Percentiles rank a stretch among this genome's conserved stretches.
Conservation (phyloP, 2,113 vertebrate species). For the Tetraodon nigroviridis region DNA sequence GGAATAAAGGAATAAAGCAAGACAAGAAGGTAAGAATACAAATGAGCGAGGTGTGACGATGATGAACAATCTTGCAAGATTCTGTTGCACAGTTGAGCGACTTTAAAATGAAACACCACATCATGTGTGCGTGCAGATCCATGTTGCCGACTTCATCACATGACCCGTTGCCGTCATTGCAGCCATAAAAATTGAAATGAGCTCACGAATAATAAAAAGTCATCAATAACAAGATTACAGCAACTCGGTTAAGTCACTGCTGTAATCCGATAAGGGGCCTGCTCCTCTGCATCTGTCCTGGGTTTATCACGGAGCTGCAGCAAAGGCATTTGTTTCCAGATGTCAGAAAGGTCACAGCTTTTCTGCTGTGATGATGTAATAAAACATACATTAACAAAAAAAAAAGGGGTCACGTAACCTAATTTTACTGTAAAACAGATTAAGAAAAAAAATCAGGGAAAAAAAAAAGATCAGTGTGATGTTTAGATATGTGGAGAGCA, state of each 20-base stretch:
- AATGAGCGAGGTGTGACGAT: constrained; percentile 2
- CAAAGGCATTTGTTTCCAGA: neutral
- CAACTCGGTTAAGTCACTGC: neutral
- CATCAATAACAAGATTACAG: neutral
- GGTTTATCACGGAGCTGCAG: neutral
- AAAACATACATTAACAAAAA: too few relatives aligned
- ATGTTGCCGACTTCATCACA: neutral
- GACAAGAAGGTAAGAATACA: neutral
- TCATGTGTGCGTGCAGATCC: too few relatives aligned
- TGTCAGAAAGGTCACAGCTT: too few relatives aligned
- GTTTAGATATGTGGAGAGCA: too few relatives aligned
- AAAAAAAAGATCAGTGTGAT: too few relatives aligned
- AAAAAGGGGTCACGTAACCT: too few relatives aligned
- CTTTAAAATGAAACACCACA: neutral
- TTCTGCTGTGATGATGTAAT: too few relatives aligned
- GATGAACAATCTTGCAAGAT: neutral
- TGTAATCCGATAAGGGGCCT: neutral
- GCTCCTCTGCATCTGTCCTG: neutral
- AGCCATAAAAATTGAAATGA: neutral
- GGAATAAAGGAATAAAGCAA: constrained; percentile 1
- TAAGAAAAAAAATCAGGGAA: too few relatives aligned
- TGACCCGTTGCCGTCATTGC: constrained; percentile 1
- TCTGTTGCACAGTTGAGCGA: neutral
- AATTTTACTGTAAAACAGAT: too few relatives aligned
- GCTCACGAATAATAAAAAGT: constrained; percentile 1